Conservation (phyloP, 2,888 invertebrate species). For the Smittia aterrima region DNA sequence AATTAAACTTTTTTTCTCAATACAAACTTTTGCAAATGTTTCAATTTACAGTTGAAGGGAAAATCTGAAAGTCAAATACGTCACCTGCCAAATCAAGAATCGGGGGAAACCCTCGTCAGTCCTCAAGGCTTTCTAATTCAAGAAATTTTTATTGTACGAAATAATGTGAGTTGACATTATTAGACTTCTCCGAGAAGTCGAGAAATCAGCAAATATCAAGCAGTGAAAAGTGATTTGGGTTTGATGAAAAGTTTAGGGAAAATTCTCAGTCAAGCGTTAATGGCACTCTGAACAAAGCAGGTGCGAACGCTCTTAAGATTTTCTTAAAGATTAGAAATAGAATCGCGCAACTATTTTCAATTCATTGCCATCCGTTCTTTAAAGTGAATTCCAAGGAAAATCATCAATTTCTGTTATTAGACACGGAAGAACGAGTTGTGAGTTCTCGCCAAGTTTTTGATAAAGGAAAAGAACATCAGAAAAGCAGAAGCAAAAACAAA, state of each 20-base stretch:
- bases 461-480: slow-evolving; percentile 8
- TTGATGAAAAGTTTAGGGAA: too few species aligned
- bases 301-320: too few species aligned
- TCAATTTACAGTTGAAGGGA: neutral
- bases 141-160: neutral
- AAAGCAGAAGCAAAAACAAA: slow-evolving; percentile 5
- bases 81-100: neutral
- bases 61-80: neutral
- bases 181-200: neutral
- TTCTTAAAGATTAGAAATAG: too few species aligned
- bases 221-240: neutral
- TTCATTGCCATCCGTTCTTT: too few species aligned
- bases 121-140: neutral
- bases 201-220: neutral
- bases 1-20: neutral
- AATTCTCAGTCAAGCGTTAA: too few species aligned
- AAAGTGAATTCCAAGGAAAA: too few species aligned
- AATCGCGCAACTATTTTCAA: too few species aligned
- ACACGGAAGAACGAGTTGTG: too few species aligned
- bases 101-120: neutral
- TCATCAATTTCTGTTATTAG: too few species aligned
- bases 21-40: neutral
- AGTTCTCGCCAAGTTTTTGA: neutral
- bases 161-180: neutral
- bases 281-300: too few species aligned